These are phyloP conservation scores for Austrolebias charrua DNA, from an alignment of 2,797 vertebrate genomes.

Conservation along the genomic window DNA sequence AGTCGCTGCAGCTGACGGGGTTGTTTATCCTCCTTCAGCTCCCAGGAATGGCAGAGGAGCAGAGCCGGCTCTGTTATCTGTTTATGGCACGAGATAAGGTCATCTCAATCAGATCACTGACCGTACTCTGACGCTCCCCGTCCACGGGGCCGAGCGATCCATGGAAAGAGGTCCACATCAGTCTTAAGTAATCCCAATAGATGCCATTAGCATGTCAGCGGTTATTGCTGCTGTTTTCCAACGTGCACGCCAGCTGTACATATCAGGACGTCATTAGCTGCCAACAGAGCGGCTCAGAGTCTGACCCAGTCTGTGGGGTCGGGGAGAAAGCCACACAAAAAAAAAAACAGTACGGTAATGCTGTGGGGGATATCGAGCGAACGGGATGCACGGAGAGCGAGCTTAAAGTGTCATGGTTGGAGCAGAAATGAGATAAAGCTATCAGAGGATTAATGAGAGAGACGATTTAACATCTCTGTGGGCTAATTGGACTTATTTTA, in stretches of 20 bases:
- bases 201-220: constrained; percentile 85
- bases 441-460: constrained; percentile 69
- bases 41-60: constrained; percentile 71
- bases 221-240: constrained; percentile 76
- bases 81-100: constrained; percentile 85
- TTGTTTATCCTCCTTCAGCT: constrained; percentile 79
- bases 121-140: constrained; percentile 77
- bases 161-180: constrained; percentile 84
- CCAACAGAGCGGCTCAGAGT: constrained; percentile 47
- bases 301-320: constrained; percentile 61
- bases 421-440: constrained; percentile 69
- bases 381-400: constrained; percentile 44
- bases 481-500: constrained; percentile 76
- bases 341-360: constrained; percentile 63
- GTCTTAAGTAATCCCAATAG: constrained; percentile 84
- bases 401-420: constrained; percentile 67
- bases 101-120: constrained; percentile 80
- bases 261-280: constrained; percentile 66
- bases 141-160: constrained; percentile 51
- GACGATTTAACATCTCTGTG: constrained; percentile 65
- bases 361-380: constrained; percentile 59
- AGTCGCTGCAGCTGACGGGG: constrained; percentile 62
- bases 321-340: constrained; percentile 60
- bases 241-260: constrained; percentile 66
- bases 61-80: constrained; percentile 82